Evolutionary conservation across 2,113 vertebrate genomes (phyloP).

Genomic region (Antechinus flavipes): DNA sequence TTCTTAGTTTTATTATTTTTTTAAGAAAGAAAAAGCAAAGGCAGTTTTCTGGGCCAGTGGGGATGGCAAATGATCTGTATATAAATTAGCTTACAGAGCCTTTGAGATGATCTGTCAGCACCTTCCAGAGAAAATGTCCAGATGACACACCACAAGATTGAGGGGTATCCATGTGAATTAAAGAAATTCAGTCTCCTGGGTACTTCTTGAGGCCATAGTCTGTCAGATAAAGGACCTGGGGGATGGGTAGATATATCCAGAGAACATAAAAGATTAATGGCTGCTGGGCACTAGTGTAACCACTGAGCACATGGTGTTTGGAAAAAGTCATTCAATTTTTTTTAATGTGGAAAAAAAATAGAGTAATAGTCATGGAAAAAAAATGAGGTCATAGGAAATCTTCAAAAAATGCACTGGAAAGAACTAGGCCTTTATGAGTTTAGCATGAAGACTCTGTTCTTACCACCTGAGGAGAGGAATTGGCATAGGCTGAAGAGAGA

Average conservation of each 20-base stretch:
- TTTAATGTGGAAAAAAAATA: slow-evolving; percentile 57
- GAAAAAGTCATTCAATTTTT: slow-evolving; percentile 62
- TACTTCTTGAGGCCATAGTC: slow-evolving; percentile 43
- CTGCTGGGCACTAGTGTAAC: slow-evolving; percentile 28
- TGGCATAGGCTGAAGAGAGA: slow-evolving; percentile 65
- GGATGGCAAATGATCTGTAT: not conserved
- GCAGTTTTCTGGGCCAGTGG: slow-evolving; percentile 39
- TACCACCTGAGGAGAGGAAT: slow-evolving; percentile 77
- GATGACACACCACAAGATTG: slow-evolving; percentile 51
- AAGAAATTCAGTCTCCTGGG: slow-evolving; percentile 62
- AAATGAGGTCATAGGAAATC: slow-evolving; percentile 75
- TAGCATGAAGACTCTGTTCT: slow-evolving; percentile 11
- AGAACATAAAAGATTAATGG: slow-evolving; percentile 65
- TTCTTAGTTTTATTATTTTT: slow-evolving; percentile 29
- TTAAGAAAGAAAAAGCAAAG: slow-evolving; percentile 20
- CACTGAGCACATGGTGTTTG: slow-evolving; percentile 14
- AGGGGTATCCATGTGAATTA: slow-evolving; percentile 63
- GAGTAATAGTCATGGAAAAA: slow-evolving; percentile 46
- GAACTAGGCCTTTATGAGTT: slow-evolving; percentile 71
- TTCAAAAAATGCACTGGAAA: slow-evolving; percentile 66
- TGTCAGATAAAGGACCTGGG: slow-evolving; percentile 59
- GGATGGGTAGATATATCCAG: slow-evolving; percentile 47
- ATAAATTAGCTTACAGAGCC: slow-evolving; percentile 58
- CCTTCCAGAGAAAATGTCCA: slow-evolving; percentile 40
- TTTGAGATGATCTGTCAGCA: slow-evolving; percentile 53